These are phyloP conservation scores for Phoenicopterus ruber DNA, from an alignment of 2,113 vertebrate species.

Conservation along the genomic window DNA sequence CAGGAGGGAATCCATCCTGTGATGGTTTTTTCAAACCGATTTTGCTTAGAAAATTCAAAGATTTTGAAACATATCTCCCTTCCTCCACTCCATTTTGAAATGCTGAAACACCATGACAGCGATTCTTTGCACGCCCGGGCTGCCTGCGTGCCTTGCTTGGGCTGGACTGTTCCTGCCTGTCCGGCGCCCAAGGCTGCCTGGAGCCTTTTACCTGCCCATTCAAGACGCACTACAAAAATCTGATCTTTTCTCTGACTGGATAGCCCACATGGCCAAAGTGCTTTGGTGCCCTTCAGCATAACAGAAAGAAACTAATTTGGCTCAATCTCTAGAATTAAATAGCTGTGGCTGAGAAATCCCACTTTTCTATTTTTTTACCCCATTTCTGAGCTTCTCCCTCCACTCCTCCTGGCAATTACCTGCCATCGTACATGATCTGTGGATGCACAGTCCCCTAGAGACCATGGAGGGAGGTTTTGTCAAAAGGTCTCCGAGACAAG, in stretches of 20 bases:
- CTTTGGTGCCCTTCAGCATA: neutral
- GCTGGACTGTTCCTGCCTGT: neutral
- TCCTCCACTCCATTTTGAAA: neutral
- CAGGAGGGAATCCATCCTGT: neutral
- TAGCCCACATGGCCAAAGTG: neutral
- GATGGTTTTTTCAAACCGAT: neutral
- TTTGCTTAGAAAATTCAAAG: neutral
- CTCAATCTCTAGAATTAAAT: neutral
- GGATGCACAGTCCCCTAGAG: neutral
- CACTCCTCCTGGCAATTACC: neutral
- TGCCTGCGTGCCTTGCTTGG: neutral
- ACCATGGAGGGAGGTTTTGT: neutral
- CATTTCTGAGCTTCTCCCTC: neutral
- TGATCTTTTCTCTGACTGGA: neutral
- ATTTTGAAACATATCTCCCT: neutral
- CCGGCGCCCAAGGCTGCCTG: neutral
- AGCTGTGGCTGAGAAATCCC: neutral
- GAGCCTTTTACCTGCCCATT: neutral
- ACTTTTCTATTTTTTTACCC: neutral
- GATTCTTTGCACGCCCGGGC: neutral
- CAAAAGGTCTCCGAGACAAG: neutral
- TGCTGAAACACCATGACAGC: accelerated
- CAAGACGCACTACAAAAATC: neutral
- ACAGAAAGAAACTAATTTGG: neutral
- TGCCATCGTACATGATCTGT: neutral